Evolutionary conservation across 1,140 invertebrate genomes (phyloP), one percentile per base, ranked within the genome.

Genomic region (Solenopsis invicta): DNA sequence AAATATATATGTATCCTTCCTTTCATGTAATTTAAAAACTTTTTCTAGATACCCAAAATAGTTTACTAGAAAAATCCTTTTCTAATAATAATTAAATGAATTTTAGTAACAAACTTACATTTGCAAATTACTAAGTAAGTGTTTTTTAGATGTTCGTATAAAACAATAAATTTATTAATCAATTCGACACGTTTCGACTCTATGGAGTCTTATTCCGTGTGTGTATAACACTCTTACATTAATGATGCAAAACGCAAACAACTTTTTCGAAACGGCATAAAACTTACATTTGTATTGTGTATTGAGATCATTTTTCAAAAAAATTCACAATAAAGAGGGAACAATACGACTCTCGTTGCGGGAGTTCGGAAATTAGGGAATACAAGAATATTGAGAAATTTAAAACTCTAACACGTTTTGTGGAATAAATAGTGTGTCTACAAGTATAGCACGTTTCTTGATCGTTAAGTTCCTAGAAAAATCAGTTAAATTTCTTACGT

Each of bases 401-500:
- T 86, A 41, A 29, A 54, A 54, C 48, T 21, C 34, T 21, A 54
- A 52, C 74, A 72, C 10, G 56, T 54, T 88, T 91, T 91, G 88
- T 87, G 90, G 91, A 92, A 93, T 89, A 94, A 94, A 90, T 94
- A 88, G 85, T 89, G 77, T 87, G 80, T 89, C 66, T 82, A 13
- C 13, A 34, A 88, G 89, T 87, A 87, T 48, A 86, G 59, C 56
- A 67, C 24, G 78, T 64, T 64, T 45, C 18, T 85, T 72, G 21
- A 69, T 41, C 45, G 18, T 86, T 84, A 64, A 87, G 69, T 92
- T 54, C 84, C 64, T 71, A 45, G 52, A 66, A 88, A 82, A 77
- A 85, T 85, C 13, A 56, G 12, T 29, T 56, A 12, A 24, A 34
- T 72, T 34, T 61, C 9, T 41, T 59, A 50, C 12, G 10, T 16